phyloP scores from a whole-genome alignment of 2,113 vertebrate genomes.

The Callipepla californica region DNA sequence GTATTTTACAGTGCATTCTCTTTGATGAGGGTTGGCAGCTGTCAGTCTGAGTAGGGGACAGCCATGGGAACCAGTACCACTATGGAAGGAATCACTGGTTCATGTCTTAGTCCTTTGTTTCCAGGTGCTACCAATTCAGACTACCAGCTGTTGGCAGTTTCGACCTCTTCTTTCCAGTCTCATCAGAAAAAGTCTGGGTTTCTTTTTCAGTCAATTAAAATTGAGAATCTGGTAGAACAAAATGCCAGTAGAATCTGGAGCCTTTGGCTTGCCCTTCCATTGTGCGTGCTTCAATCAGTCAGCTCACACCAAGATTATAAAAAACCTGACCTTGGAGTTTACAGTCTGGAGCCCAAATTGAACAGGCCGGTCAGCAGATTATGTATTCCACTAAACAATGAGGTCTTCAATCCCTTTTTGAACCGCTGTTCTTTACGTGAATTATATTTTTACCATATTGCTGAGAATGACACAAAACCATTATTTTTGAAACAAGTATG shows the following conservation, averaged over 20 bases:
- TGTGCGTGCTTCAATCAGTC: conserved; percentile 55
- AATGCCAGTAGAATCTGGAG: conserved; percentile 54
- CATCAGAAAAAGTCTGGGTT: fast-evolving
- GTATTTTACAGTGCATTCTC: neutral
- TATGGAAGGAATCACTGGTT: neutral
- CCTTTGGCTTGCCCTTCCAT: conserved; percentile 51
- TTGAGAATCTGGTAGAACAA: conserved; percentile 18
- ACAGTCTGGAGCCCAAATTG: conserved; percentile 61
- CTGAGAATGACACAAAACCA: conserved; percentile 31
- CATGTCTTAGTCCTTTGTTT: neutral
- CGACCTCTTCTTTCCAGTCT: neutral
- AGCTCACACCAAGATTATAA: conserved; percentile 68
- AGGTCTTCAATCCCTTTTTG: conserved; percentile 50
- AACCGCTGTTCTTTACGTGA: neutral
- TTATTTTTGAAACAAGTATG: neutral
- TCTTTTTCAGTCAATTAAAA: conserved; percentile 25
- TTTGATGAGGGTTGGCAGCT: neutral
- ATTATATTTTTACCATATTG: conserved; percentile 40
- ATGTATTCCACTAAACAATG: conserved; percentile 47
- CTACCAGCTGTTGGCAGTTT: neutral
- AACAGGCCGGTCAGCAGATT: conserved; percentile 65
- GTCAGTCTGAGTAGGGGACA: neutral
- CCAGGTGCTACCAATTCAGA: neutral
- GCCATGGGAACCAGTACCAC: neutral
- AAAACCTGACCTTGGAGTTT: conserved; percentile 70